These are phyloP conservation scores for Tretioscincus oriximinensis DNA, from an alignment of 2,113 vertebrate species.

Conservation along the genomic window DNA sequence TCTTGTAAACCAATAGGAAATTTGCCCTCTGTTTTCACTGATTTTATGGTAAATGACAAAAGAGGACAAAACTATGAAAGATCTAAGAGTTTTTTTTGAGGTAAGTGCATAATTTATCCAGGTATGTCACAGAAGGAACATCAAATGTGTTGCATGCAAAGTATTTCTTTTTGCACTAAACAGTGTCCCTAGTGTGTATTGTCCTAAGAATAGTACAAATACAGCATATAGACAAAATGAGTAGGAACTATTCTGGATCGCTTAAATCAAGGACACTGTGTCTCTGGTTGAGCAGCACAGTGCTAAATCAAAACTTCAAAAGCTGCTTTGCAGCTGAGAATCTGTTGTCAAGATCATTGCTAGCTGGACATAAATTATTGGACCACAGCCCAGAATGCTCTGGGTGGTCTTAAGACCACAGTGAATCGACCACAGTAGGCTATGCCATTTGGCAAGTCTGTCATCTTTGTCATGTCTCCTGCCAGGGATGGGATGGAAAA, in stretches of 20 bases:
- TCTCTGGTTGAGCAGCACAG: background rate
- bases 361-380: constrained; percentile 6
- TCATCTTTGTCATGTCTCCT: constrained; percentile 9
- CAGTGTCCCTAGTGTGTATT: background rate
- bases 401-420: constrained; percentile 24
- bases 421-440: background rate
- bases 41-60: too few relatives aligned
- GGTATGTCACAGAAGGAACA: background rate
- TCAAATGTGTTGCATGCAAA: background rate
- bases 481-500: constrained; percentile 3
- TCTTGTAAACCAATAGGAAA: too few relatives aligned
- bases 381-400: constrained; percentile 5
- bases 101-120: too few relatives aligned
- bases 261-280: background rate
- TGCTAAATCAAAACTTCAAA: constrained; percentile 1
- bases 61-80: too few relatives aligned
- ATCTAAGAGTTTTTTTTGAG: too few relatives aligned
- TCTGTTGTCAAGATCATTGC: constrained; percentile 20
- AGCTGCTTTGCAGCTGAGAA: background rate
- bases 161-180: background rate
- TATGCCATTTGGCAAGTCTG: constrained; percentile 10
- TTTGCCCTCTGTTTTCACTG: too few relatives aligned
- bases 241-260: background rate
- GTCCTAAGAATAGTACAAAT: background rate
- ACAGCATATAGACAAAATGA: background rate